Evolutionary conservation across 2,888 invertebrate species (phyloP).

Genomic region (Drosophila neotestacea): DNA sequence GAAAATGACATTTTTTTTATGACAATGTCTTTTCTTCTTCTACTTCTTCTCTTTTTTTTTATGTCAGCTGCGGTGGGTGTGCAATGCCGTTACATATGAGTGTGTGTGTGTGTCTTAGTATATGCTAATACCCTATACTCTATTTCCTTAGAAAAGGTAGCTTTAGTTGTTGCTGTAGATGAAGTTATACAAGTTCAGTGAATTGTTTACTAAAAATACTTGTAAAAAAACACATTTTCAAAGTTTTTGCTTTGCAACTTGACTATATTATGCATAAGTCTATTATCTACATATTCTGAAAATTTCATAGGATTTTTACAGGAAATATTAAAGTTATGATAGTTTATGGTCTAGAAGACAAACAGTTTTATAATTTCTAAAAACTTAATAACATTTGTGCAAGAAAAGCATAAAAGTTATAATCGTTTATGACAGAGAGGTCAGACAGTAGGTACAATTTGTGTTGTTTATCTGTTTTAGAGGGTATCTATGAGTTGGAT

Average conservation of each 20-base stretch:
- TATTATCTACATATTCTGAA: background rate
- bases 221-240: background rate
- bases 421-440: background rate
- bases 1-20: slow-evolving; percentile 54
- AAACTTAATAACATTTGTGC: background rate
- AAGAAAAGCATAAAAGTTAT: background rate
- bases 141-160: background rate
- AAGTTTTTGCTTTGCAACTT: background rate
- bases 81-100: slow-evolving; percentile 49
- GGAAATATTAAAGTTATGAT: background rate
- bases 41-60: slow-evolving; percentile 17
- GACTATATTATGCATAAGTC: background rate
- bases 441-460: background rate
- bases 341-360: background rate
- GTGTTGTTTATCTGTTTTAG: background rate
- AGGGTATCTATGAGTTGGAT: slow-evolving; percentile 9
- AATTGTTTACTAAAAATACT: background rate
- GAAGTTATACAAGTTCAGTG: background rate
- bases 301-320: background rate
- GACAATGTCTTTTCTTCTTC: slow-evolving; percentile 18
- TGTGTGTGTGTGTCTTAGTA: slow-evolving; percentile 3
- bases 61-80: slow-evolving; percentile 57
- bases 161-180: background rate
- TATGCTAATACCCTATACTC: slow-evolving; percentile 12
- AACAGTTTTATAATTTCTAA: background rate